Conservation (phyloP, 1,140 invertebrate species). For the Linepithema humile region DNA sequence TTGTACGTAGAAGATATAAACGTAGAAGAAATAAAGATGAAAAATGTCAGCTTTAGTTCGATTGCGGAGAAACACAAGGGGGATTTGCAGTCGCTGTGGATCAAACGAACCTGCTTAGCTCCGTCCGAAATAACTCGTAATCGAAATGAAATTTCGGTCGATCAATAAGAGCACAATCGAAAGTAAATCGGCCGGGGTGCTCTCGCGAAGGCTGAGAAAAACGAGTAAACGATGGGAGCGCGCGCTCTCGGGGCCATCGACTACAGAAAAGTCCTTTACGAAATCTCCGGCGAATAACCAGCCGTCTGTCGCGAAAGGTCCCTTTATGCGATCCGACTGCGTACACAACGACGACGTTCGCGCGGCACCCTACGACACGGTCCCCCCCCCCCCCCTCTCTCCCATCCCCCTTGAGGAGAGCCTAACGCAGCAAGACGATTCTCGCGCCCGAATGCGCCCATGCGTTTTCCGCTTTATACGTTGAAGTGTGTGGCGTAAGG, state of each 20-base stretch:
- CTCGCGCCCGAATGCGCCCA: constrained; percentile 63
- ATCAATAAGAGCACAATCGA: constrained; percentile 59
- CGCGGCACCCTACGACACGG: constrained; percentile 52
- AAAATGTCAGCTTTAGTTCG: background rate
- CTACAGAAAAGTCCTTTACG: constrained; percentile 65
- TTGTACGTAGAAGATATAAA: background rate
- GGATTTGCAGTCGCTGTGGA: background rate
- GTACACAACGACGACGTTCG: constrained; percentile 45
- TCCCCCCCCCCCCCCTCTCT: background rate
- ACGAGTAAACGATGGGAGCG: constrained; percentile 42
- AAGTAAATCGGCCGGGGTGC: constrained; percentile 64
- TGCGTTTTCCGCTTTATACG: constrained; percentile 68
- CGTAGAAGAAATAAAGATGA: background rate
- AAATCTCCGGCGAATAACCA: constrained; percentile 53
- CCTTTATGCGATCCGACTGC: constrained; percentile 42
- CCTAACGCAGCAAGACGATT: constrained; percentile 68
- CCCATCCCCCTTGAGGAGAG: constrained; percentile 23
- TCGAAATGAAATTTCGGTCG: constrained; percentile 53
- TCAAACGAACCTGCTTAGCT: constrained; percentile 19
- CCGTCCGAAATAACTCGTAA: constrained; percentile 49
- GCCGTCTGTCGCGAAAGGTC: constrained; percentile 67
- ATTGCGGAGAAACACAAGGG: constrained; percentile 13
- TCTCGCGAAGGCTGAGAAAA: constrained; percentile 16
- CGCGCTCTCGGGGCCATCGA: constrained; percentile 27
- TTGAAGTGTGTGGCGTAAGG: constrained; percentile 52